phyloP scores from a whole-genome alignment of 2,113 vertebrate species.

The Heterotilapia buettikoferi region DNA sequence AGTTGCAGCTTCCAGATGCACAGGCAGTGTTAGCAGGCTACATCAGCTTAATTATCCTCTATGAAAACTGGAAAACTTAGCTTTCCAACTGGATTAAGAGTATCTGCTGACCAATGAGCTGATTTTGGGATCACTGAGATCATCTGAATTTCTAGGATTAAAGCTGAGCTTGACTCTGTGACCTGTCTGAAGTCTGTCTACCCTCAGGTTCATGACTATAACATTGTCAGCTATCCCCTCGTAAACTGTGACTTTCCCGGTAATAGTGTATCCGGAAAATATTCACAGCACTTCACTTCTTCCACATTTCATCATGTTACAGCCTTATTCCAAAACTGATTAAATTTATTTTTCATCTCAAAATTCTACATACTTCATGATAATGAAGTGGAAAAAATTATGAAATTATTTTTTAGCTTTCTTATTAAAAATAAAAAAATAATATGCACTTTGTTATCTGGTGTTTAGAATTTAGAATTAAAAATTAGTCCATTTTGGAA shows the following conservation, averaged over 20 bases:
- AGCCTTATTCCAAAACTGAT: neutral
- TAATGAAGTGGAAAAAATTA: neutral
- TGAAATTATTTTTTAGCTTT: neutral
- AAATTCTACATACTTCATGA: neutral
- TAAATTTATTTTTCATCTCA: neutral
- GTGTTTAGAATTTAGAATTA: neutral
- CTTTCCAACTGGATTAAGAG: neutral
- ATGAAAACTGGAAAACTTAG: neutral
- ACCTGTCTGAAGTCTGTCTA: accelerated
- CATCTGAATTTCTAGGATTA: neutral
- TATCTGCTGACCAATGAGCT: neutral
- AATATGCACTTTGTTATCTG: neutral
- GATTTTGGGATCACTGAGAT: neutral
- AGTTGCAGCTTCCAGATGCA: neutral
- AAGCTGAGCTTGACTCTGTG: neutral
- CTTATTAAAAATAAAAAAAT: neutral
- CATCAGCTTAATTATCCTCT: neutral
- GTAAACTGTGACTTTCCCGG: accelerated
- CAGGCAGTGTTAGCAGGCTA: neutral
- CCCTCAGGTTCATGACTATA: neutral
- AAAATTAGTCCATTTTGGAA: accelerated
- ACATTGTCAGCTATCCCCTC: accelerated
- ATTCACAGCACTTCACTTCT: neutral
- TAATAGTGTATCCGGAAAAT: accelerated
- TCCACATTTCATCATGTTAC: neutral